Evolutionary conservation across 2,888 invertebrate species (phyloP).

Genomic region (Sialis lutaria): DNA sequence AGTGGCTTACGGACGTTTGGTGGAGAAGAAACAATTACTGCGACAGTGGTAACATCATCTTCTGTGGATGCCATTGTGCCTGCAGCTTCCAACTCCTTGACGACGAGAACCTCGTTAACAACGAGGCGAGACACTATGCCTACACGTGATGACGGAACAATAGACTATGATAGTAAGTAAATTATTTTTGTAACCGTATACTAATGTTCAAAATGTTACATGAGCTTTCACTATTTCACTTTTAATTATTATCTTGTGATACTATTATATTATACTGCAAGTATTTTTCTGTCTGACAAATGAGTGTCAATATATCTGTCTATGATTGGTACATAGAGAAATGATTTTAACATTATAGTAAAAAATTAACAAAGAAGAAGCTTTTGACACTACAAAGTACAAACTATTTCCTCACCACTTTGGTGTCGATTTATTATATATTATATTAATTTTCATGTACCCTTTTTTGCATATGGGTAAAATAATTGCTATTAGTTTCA

Average conservation of each 20-base stretch:
- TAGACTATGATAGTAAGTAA: constrained; percentile 60
- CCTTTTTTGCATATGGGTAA: neutral
- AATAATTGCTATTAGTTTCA: neutral
- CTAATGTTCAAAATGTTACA: too few species aligned
- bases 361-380: too few species aligned
- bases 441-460: constrained; percentile 1
- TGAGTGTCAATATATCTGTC: too few species aligned
- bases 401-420: too few species aligned
- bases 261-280: too few species aligned
- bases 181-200: constrained; percentile 5
- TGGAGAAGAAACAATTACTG: constrained; percentile 2
- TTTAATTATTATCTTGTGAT: too few species aligned
- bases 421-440: neutral
- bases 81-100: constrained; percentile 16
- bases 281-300: too few species aligned
- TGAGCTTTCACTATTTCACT: too few species aligned
- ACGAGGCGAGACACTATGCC: constrained; percentile 30
- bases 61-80: constrained; percentile 24
- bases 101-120: constrained; percentile 20
- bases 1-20: constrained; percentile 9
- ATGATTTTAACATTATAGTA: too few species aligned
- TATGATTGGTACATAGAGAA: too few species aligned
- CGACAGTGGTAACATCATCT: constrained; percentile 14
- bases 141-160: constrained; percentile 46
- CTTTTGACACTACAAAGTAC: too few species aligned